Conservation (phyloP, 2,797 vertebrate species). For the Linurgus olivaceus region DNA sequence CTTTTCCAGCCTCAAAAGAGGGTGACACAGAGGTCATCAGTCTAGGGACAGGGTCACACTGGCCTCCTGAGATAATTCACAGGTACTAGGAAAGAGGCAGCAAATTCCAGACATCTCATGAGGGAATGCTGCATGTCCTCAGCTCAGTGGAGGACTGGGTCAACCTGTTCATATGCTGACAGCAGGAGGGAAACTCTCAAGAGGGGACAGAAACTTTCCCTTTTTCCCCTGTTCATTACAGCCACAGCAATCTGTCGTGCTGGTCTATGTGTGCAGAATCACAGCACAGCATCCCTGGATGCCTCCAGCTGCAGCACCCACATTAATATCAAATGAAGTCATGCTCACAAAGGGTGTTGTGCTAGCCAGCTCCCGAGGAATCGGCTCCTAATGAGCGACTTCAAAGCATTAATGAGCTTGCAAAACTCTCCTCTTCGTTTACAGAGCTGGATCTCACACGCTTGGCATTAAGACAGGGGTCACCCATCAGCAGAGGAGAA, state of each 20-base stretch:
- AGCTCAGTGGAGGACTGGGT: rapidly evolving
- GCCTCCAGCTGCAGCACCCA: conserved; percentile 28
- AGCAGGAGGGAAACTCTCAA: neutral
- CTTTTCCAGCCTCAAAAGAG: neutral
- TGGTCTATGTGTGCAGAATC: neutral
- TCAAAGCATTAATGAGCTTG: conserved; percentile 74
- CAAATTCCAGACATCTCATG: neutral
- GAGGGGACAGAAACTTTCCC: neutral
- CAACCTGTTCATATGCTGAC: neutral
- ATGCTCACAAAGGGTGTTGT: conserved; percentile 36
- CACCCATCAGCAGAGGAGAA: conserved; percentile 46
- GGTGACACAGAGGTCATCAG: neutral
- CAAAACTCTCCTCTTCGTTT: conserved; percentile 66
- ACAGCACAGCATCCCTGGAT: neutral
- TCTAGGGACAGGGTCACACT: neutral
- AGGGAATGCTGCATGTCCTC: neutral
- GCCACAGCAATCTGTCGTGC: neutral
- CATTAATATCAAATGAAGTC: conserved; percentile 57
- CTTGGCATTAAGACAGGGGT: conserved; percentile 68
- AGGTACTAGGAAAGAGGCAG: neutral
- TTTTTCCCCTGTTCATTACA: neutral
- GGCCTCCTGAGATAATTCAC: neutral
- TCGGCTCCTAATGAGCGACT: conserved; percentile 68
- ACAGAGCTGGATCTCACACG: conserved; percentile 40
- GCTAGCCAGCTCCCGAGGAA: conserved; percentile 29